Conservation (phyloP, 2,797 vertebrate species). For the Neosilurus mollespiculum region DNA sequence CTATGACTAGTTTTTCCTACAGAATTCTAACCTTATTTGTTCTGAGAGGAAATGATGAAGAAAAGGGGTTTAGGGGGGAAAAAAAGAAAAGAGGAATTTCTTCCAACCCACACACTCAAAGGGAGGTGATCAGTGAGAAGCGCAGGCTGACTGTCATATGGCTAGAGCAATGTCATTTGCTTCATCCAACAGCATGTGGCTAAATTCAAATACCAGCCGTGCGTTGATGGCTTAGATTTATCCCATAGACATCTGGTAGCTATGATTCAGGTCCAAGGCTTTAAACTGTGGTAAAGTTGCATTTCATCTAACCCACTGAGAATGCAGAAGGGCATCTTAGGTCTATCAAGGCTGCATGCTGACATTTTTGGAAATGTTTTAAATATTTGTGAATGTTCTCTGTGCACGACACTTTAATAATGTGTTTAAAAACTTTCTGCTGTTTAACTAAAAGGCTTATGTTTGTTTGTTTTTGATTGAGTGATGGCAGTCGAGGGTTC, state of each 20-base stretch:
- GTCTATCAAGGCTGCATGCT: constrained; percentile 49
- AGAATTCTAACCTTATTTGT: constrained; percentile 20
- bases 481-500: no score
- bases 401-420: background rate
- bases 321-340: constrained; percentile 19
- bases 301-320: constrained; percentile 48
- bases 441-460: background rate
- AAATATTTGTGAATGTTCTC: background rate
- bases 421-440: background rate
- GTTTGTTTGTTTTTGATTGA: background rate
- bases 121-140: constrained; percentile 55
- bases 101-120: constrained; percentile 38
- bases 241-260: constrained; percentile 53
- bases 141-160: constrained; percentile 54
- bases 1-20: constrained; percentile 2
- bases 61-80: constrained; percentile 9
- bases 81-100: constrained; percentile 17
- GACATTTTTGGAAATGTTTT: constrained; percentile 4
- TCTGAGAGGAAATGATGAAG: constrained; percentile 6
- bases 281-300: constrained; percentile 57
- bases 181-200: constrained; percentile 49
- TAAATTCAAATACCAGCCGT: constrained; percentile 42
- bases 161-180: constrained; percentile 49
- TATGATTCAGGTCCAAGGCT: constrained; percentile 50
- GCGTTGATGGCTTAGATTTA: constrained; percentile 52